Base-by-base conservation (phyloP, 1,140 invertebrate species). In the Heliothis subflexa region DNA sequence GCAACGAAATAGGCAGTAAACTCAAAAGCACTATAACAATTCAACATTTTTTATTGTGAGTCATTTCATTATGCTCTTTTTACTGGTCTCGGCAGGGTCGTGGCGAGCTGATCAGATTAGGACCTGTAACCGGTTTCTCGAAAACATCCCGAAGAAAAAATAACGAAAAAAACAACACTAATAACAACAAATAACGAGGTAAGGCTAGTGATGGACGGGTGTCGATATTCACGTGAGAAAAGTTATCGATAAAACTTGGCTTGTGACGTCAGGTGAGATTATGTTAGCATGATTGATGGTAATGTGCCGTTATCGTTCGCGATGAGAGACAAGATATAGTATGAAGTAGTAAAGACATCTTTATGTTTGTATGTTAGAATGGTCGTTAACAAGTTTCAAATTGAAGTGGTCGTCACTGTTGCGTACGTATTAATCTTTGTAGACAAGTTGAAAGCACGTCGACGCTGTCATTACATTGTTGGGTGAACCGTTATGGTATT, bases 101-200 rank as follows among this genome's bases (percentile, higher is more conserved):
- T 91, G 90, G 86, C 86, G 85, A 85, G 83, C 82, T 86, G 90
- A 93, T 92, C 92, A 93, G 92, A 93, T 93, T 93, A 93, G 87
- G 47, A 75, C 77, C 77, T 54, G 74, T 50, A 88, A 92, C 91
- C 91, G 89, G 91, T 92, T 90, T 84, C 81, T 84, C 88, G 82
- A 89, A 93, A 92, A 90, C 90, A 90, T 89, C 88, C 90, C 88
- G 86, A 81, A 83, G 82, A 55, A 62, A 68, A 84, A 87, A 91
- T 64, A 88, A 85, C 86, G 87, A 82, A 90, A 93, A 91, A 91
- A 91, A 90, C 84, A 83, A 92, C 86, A 85, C 91, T 93, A 93
- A 93, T 92, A 93, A 93, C 91, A 93, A 93, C 92, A 93, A 93
- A 92, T 93, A 93, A 93, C 91, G 90, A 93, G 91, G 84, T 57